Base-by-base conservation (phyloP, 2,888 invertebrate genomes). In the Nipponacmea schrenckii region DNA sequence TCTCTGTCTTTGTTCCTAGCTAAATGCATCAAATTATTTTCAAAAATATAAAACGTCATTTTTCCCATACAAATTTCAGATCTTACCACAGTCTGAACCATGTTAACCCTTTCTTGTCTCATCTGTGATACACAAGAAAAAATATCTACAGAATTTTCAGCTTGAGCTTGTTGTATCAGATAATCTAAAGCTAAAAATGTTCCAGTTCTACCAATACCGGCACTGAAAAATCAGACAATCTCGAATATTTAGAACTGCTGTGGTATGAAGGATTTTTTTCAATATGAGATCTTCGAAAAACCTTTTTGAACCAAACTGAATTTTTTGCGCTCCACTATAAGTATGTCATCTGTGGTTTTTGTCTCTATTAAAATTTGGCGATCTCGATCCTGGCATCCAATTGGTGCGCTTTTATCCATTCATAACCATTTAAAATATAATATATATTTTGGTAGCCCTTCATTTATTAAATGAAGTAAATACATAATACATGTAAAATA, bases 201-300 rank as follows among this genome's bases (percentile, higher is more conserved):
- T 26, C 84, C 84, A 0, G 84, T 78, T 64, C 83, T 67, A 10
- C 84, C 84, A 27, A 83, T 79, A 3, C 83, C 83, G 5, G 83
- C 82, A 71, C 84, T 84, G 71, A 3, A 68, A 69, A 45, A 64
- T 15, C n/a, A 45, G n/a, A 14, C 15, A 67, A 14, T 63, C 7
- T 31, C 39, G 5, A 39, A 8, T 39, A 10, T 39, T 39, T 15
- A 65, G 8, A 15, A 17, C 15, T 24, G 8, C n/a, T n/a, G n/a
- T n/a, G n/a, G n/a, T n/a, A n/a, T n/a, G n/a, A n/a, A n/a, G 63
- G 63, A 31, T 15, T 15, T 26, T n/a, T n/a, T 64, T 4, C 8
- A 4, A 31, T 27, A 8, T 17, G 24, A 4, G 17, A 27, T 7
- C 7, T 24, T 5, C 17, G 3, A 17, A 10, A 17, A 27, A n/a